Conservation (phyloP, 2,113 vertebrate genomes). For the Nothocercus julius region DNA sequence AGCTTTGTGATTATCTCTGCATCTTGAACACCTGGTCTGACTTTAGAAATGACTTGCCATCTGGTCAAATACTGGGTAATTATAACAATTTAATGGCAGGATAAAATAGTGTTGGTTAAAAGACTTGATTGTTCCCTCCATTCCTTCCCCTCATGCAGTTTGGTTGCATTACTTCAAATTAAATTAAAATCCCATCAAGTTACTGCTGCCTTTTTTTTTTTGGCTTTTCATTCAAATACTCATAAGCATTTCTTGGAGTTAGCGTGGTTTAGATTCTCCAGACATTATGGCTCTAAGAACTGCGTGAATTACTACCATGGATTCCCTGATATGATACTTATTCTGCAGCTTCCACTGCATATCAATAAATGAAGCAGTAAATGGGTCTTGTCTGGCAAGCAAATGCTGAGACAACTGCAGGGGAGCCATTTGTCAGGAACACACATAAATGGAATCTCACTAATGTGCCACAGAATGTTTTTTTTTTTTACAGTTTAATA, state of each 20-base stretch:
- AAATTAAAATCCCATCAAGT: constrained; percentile 64
- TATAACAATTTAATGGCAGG: constrained; percentile 74
- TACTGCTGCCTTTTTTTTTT: background rate
- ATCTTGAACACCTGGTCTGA: constrained; percentile 78
- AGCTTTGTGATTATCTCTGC: constrained; percentile 76
- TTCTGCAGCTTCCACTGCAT: constrained; percentile 27
- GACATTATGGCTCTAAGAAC: constrained; percentile 4
- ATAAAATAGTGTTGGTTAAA: constrained; percentile 69
- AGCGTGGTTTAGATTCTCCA: constrained; percentile 25
- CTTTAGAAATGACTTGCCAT: constrained; percentile 78
- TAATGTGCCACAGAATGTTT: background rate
- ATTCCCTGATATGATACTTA: constrained; percentile 2
- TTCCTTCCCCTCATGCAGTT: constrained; percentile 39
- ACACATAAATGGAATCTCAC: constrained; percentile 34
- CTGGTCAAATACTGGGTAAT: constrained; percentile 77
- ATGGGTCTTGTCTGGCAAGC: constrained; percentile 37
- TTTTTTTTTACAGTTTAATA: constrained; percentile 14
- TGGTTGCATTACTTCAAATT: constrained; percentile 61
- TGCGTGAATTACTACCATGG: background rate
- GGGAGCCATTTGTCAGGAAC: constrained; percentile 31
- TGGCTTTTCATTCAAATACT: background rate
- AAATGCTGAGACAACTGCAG: constrained; percentile 15
- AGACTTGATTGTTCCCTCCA: constrained; percentile 48
- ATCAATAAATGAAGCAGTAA: constrained; percentile 59
- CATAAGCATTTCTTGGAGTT: constrained; percentile 6